A percentile compares a stretch with the other conserved stretches of the same genome.
phyloP scores from a whole-genome alignment of 1,140 invertebrate genomes.

The Mylabris phalerata region DNA sequence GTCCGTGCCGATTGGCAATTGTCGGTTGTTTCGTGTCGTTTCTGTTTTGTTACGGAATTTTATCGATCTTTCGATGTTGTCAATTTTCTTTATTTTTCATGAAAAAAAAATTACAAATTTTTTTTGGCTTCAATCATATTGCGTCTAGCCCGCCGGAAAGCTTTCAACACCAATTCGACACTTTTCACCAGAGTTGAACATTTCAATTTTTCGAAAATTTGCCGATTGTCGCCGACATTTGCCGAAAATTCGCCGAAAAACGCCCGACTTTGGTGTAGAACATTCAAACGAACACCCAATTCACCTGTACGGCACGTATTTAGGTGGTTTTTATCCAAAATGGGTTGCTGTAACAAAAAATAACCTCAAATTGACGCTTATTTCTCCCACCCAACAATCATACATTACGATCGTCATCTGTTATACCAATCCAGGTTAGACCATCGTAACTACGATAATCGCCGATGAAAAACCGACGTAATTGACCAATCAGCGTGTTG shows the following conservation, averaged over 20 bases:
- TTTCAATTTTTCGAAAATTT: conserved; percentile 30
- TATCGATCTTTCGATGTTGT: no score
- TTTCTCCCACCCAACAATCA: not conserved
- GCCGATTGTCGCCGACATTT: conserved; percentile 2
- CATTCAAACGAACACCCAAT: conserved; percentile 25
- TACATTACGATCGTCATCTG: conserved; percentile 18
- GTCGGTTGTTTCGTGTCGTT: no score
- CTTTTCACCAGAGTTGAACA: conserved; percentile 33
- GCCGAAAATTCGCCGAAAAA: conserved; percentile 22
- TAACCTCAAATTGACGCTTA: not conserved
- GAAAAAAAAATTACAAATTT: conserved; percentile 15
- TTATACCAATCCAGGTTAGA: conserved; percentile 29
- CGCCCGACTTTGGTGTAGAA: conserved; percentile 35
- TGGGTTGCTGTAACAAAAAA: conserved; percentile 22
- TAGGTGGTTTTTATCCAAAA: conserved; percentile 32
- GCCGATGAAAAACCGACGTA: conserved; percentile 36
- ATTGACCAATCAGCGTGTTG: conserved; percentile 14
- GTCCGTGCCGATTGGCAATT: no score
- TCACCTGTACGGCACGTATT: conserved; percentile 29
- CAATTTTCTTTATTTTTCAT: no score
- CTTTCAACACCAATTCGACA: conserved; percentile 34
- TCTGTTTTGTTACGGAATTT: no score
- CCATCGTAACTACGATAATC: conserved; percentile 34
- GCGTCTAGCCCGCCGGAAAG: conserved; percentile 33
- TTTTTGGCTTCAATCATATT: conserved; percentile 33